These are phyloP conservation scores for Alaudala cheleensis DNA, from an alignment of 2,113 vertebrate genomes.

Conservation along the genomic window DNA sequence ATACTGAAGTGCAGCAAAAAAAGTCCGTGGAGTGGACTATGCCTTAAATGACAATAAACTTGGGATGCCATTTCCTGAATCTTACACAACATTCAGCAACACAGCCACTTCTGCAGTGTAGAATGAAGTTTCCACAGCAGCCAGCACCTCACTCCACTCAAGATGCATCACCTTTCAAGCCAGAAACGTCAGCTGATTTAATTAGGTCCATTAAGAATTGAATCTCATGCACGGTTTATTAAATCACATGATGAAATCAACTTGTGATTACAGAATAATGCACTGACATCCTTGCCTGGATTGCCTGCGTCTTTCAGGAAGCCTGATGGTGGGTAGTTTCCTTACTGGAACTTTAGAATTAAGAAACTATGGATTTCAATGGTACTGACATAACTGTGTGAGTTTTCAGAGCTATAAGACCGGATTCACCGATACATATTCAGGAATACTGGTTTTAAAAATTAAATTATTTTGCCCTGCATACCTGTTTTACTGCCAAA, in stretches of 20 bases:
- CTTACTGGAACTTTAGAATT: not conserved
- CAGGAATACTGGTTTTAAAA: not conserved
- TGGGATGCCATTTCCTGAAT: not conserved
- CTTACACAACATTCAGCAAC: not conserved
- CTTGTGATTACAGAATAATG: slow-evolving; percentile 13
- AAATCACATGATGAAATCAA: slow-evolving; percentile 39
- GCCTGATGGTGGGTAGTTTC: not conserved
- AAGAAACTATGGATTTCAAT: not conserved
- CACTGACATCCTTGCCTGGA: not conserved
- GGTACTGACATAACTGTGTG: not conserved
- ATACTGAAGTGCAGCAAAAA: not conserved
- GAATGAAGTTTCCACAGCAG: not conserved
- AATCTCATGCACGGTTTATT: slow-evolving; percentile 18
- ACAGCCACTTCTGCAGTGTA: not conserved
- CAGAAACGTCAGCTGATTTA: slow-evolving; percentile 5
- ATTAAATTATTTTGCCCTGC: not conserved
- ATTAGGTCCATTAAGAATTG: slow-evolving; percentile 45
- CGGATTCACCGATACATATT: not conserved
- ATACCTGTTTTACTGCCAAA: not conserved
- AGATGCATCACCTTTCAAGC: slow-evolving; percentile 14
- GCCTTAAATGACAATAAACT: not conserved
- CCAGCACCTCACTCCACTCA: not conserved
- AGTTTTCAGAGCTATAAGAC: not conserved
- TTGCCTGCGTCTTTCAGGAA: slow-evolving; percentile 1
- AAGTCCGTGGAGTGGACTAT: not conserved